These are phyloP conservation scores for Ganaspis sp. DNA, from an alignment of 1,140 invertebrate genomes.

Conservation along the genomic window DNA sequence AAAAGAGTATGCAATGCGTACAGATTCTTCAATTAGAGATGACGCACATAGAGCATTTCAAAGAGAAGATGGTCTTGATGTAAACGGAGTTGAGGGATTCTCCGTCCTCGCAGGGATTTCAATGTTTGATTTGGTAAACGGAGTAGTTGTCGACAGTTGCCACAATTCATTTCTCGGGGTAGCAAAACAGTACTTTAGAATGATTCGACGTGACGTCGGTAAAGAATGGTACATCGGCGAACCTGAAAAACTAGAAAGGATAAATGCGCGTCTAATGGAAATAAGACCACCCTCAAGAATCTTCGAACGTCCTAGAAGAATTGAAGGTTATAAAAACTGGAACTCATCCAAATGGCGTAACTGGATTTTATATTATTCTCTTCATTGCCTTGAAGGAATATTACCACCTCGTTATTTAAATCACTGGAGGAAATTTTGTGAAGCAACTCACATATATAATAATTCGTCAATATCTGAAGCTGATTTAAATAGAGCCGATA, in stretches of 20 bases:
- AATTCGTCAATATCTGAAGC: not conserved
- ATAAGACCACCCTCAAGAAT: constrained; percentile 30
- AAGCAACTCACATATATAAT: not conserved
- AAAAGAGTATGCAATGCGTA: constrained; percentile 7
- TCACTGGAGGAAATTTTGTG: not conserved
- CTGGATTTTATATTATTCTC: not conserved
- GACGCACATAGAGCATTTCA: not conserved
- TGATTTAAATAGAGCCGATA: not conserved
- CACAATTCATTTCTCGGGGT: constrained; percentile 27
- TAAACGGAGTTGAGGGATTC: not conserved
- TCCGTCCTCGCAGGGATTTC: not conserved
- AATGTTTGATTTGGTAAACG: not conserved
- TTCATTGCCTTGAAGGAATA: not conserved
- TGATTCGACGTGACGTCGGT: not conserved
- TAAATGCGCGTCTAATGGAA: constrained; percentile 8
- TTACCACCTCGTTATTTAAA: not conserved
- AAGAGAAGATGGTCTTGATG: not conserved
- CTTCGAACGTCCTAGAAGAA: constrained; percentile 6
- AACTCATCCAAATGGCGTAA: not conserved
- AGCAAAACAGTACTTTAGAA: constrained; percentile 19
- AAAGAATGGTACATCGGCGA: not conserved
- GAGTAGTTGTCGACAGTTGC: constrained; percentile 17
- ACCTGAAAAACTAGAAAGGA: not conserved
- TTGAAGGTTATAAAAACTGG: not conserved
- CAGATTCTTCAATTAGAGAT: not conserved